phyloP scores from a whole-genome alignment of 2,113 vertebrate genomes.

The Chionomys nivalis region DNA sequence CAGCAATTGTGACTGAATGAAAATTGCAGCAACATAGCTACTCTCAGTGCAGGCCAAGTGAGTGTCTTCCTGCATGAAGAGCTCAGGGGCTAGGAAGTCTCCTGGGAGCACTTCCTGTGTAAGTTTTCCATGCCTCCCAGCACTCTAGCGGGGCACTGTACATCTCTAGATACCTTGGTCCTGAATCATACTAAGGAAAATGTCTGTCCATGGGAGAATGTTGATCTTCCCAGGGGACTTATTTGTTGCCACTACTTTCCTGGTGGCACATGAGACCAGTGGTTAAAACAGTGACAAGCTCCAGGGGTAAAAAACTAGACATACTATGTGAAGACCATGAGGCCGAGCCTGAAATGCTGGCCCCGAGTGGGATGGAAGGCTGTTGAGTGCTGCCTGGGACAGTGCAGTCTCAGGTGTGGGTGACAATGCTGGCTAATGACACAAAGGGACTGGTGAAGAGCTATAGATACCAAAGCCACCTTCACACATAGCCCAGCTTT shows the following conservation, averaged over 20 bases:
- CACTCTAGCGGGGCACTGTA: neutral
- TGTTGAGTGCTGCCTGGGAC: fast-evolving
- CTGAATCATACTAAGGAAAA: neutral
- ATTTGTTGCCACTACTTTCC: neutral
- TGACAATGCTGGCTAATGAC: no score
- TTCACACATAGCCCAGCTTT: neutral
- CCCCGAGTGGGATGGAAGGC: neutral
- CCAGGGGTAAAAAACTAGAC: neutral
- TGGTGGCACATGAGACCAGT: neutral
- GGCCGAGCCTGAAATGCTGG: neutral
- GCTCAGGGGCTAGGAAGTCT: neutral
- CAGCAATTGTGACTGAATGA: fast-evolving
- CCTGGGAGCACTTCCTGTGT: neutral
- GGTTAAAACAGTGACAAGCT: fast-evolving
- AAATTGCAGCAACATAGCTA: neutral
- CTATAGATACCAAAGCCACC: neutral
- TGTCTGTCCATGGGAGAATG: fast-evolving
- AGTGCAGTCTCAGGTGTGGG: neutral
- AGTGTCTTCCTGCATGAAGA: neutral
- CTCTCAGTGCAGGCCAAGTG: neutral
- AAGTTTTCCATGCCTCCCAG: neutral
- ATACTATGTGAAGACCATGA: neutral
- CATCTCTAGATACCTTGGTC: neutral
- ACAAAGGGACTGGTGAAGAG: neutral
- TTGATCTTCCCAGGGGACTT: neutral